Percentiles rank a stretch among this genome's conserved stretches.
phyloP scores from a whole-genome alignment of 2,888 invertebrate genomes.

The Tenthredo distinguenda region DNA sequence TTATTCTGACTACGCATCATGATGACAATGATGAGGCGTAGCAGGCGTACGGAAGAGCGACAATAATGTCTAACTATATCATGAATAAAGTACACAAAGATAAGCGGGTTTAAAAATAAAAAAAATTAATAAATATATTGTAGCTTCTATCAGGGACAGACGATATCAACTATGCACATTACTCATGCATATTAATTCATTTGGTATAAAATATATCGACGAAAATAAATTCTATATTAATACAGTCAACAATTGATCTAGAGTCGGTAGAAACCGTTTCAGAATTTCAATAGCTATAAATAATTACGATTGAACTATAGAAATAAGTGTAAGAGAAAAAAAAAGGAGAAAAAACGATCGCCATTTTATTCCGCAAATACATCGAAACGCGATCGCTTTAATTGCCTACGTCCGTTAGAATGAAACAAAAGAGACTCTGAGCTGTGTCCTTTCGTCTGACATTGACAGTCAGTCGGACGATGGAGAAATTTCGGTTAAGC shows the following conservation, averaged over 20 bases:
- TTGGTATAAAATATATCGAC: not conserved
- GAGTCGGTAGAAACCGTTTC: too few relatives aligned
- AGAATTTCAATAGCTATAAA: not conserved
- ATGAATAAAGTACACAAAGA: not conserved
- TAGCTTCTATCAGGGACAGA: not conserved
- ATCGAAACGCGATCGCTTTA: conserved; percentile 7
- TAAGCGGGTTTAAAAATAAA: not conserved
- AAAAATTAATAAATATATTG: not conserved
- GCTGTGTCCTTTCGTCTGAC: conserved; percentile 35
- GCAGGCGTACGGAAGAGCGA: not conserved
- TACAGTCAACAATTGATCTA: too few relatives aligned
- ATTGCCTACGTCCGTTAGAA: not conserved
- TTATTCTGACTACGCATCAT: not conserved
- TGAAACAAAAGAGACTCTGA: not conserved
- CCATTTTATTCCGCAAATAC: conserved; percentile 21
- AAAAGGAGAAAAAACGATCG: not conserved
- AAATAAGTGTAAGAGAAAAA: not conserved
- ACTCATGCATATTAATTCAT: not conserved
- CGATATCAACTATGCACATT: not conserved
- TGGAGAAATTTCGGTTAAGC: not conserved
- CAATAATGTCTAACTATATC: not conserved
- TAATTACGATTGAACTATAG: not conserved
- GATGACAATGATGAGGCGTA: not conserved
- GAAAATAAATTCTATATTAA: not conserved
- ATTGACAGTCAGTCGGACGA: conserved; percentile 27